These are phyloP conservation scores for Zophobas atratus DNA, from an alignment of 1,140 invertebrate genomes.

Conservation along the genomic window DNA sequence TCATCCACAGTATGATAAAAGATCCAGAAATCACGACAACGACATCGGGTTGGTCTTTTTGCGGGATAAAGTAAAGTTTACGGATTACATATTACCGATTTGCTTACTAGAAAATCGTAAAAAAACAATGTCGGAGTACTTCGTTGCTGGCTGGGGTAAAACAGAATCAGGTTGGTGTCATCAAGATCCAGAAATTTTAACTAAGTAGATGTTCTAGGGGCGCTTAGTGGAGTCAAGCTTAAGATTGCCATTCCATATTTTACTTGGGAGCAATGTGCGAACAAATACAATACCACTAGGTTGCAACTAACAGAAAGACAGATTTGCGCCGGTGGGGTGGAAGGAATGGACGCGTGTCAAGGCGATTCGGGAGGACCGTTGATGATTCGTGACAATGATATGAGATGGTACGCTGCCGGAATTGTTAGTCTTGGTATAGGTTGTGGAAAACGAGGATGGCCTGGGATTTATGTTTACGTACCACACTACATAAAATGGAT, in stretches of 20 bases:
- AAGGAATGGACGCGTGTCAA: conserved; percentile 70
- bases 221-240: conserved; percentile 45
- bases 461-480: too few relatives aligned
- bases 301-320: conserved; percentile 61
- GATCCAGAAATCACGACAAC: conserved; percentile 68
- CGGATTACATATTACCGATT: conserved; percentile 74
- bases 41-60: conserved; percentile 77
- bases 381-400: conserved; percentile 65
- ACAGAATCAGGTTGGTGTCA: conserved; percentile 59
- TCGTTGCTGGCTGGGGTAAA: conserved; percentile 64
- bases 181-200: conserved; percentile 5
- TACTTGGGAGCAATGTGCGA: conserved; percentile 56
- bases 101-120: conserved; percentile 70
- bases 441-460: too few relatives aligned
- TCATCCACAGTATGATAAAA: conserved; percentile 72
- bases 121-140: conserved; percentile 49
- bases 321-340: conserved; percentile 70
- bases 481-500: too few relatives aligned
- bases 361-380: conserved; percentile 77
- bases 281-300: conserved; percentile 62
- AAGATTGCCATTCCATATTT: conserved; percentile 60
- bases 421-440: too few relatives aligned
- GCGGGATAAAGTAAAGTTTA: conserved; percentile 61
- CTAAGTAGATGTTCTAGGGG: conserved; percentile 1
- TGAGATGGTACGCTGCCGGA: not conserved